Evolutionary conservation across 2,888 invertebrate species (phyloP).

Genomic region (Beris chalybata): DNA sequence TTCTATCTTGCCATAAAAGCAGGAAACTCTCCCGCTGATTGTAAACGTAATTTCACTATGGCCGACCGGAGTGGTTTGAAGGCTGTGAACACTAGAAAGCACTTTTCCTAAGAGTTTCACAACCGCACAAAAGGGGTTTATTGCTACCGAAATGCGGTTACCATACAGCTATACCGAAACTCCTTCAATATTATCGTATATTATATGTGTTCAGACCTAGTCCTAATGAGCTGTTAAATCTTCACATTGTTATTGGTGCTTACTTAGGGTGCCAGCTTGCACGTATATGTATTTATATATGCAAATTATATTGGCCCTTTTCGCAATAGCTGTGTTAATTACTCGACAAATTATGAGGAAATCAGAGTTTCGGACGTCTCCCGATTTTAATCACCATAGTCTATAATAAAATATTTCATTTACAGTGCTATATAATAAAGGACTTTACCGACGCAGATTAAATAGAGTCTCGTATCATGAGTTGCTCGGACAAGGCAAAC

Average conservation of each 20-base stretch:
- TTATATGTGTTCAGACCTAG: constrained; percentile 5
- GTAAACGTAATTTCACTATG: constrained; percentile 11
- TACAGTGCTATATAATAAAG: too few species aligned
- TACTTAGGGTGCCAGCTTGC: background rate
- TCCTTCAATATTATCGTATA: constrained; percentile 15
- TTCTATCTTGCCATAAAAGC: constrained; percentile 20
- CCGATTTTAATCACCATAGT: too few species aligned
- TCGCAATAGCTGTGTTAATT: constrained; percentile 5
- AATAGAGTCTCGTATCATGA: too few species aligned
- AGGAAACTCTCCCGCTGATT: constrained; percentile 25
- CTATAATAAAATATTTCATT: too few species aligned
- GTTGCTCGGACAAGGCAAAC: too few species aligned
- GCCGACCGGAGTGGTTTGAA: constrained; percentile 16
- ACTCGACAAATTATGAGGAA: background rate
- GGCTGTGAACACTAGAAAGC: constrained; percentile 23
- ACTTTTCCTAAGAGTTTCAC: constrained; percentile 23
- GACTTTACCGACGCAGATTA: too few species aligned
- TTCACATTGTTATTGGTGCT: background rate
- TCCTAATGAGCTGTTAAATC: constrained; percentile 17
- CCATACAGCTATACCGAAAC: constrained; percentile 14
- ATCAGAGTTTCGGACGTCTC: background rate
- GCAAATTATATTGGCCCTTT: background rate
- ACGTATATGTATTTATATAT: constrained; percentile 1
- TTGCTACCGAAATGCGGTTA: constrained; percentile 17
- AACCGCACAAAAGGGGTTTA: constrained; percentile 14